Evolutionary conservation across 2,888 invertebrate genomes (phyloP).

Genomic region (Scrobipalpa atriplicella): DNA sequence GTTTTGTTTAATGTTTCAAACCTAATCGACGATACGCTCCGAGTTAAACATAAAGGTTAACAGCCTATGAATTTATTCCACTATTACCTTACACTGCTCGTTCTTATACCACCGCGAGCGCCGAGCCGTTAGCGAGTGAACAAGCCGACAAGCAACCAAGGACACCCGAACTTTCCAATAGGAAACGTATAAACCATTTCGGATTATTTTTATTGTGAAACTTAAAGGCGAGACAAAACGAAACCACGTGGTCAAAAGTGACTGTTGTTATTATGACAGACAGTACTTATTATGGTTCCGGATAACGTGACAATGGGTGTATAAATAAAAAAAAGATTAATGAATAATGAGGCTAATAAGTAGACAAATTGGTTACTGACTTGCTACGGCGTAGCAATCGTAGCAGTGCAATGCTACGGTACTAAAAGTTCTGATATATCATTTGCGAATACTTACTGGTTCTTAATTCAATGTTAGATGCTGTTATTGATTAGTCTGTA

Average conservation of each 20-base stretch:
- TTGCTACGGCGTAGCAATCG: not conserved
- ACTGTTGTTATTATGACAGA: not conserved
- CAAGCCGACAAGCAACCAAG: conserved; percentile 14
- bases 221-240: too few relatives aligned
- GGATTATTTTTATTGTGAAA: not conserved
- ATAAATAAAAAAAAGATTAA: too few relatives aligned
- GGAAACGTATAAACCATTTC: conserved; percentile 19
- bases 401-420: not conserved
- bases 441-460: too few relatives aligned
- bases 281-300: not conserved
- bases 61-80: conserved; percentile 17
- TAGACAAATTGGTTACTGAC: not conserved
- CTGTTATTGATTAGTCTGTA: not conserved
- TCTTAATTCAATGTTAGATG: not conserved
- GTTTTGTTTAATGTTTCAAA: not conserved
- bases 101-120: not conserved
- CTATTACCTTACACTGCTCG: not conserved
- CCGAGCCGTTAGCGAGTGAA: not conserved
- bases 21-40: conserved; percentile 32
- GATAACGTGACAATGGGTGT: too few relatives aligned
- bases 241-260: too few relatives aligned
- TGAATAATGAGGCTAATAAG: not conserved
- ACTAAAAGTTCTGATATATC: not conserved
- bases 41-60: conserved; percentile 43
- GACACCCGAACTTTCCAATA: conserved; percentile 31